A percentile compares a stretch with the other conserved stretches of the same genome.
Conservation (phyloP, 1,140 invertebrate genomes). For the Lamellibrachia luymesi region DNA sequence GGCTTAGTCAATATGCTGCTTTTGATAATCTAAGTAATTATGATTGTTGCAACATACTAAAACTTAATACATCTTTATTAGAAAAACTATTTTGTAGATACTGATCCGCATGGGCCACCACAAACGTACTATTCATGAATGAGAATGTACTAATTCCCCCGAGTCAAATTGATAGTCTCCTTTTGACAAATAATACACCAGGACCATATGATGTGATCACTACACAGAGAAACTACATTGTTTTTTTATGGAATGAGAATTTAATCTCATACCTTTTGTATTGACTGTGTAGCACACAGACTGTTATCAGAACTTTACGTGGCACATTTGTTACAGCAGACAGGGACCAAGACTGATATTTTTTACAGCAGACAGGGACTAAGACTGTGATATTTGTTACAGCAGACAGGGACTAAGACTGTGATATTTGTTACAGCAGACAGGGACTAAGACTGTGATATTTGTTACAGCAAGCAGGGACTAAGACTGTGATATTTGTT, state of each 20-base stretch:
- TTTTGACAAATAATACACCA: neutral
- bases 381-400: neutral
- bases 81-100: neutral
- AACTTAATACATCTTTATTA: neutral
- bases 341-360: neutral
- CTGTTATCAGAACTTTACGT: neutral
- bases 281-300: neutral
- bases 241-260: slow-evolving; percentile 2
- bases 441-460: neutral
- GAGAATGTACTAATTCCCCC: neutral
- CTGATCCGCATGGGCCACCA: neutral
- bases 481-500: too few relatives aligned
- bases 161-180: neutral
- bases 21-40: neutral
- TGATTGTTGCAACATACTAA: neutral
- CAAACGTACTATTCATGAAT: neutral
- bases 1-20: too few relatives aligned
- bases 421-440: neutral
- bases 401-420: neutral
- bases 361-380: neutral
- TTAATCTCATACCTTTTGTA: neutral
- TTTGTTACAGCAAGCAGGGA: too few relatives aligned
- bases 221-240: neutral
- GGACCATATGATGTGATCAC: neutral
- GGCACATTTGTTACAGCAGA: neutral